Evolutionary conservation across 2,113 vertebrate genomes (phyloP).

Genomic region (Antigone vipio): DNA sequence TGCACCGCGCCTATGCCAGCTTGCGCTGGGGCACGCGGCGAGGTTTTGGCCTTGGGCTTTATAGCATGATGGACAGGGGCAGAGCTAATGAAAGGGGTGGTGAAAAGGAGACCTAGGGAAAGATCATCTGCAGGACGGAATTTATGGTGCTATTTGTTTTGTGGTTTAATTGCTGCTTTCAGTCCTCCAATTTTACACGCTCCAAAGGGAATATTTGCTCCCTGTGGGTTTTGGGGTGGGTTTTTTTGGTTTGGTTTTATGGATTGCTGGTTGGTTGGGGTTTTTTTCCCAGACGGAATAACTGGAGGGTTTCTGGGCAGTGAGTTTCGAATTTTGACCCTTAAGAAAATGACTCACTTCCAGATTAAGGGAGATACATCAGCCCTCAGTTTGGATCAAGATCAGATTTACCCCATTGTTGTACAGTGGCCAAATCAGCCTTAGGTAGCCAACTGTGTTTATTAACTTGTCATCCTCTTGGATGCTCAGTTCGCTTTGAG

Average conservation of each 20-base stretch:
- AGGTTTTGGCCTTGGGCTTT: not conserved
- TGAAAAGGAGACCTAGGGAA: constrained; percentile 8
- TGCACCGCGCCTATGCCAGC: not conserved
- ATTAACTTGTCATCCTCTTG: not conserved
- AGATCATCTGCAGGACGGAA: not conserved
- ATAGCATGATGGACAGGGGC: not conserved
- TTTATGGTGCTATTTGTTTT: not conserved
- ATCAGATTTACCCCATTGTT: not conserved
- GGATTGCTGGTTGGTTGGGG: not conserved
- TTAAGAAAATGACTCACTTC: not conserved
- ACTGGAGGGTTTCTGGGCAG: not conserved
- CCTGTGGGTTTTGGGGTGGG: no score
- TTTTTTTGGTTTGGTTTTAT: not conserved
- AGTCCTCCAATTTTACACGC: not conserved
- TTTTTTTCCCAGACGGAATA: not conserved
- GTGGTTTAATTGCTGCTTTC: not conserved
- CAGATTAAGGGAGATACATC: not conserved
- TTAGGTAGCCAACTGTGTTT: not conserved
- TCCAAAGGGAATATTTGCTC: not conserved
- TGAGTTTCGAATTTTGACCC: not conserved
- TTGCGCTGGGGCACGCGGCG: fast-evolving
- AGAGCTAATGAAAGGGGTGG: not conserved
- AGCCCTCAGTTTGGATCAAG: not conserved
- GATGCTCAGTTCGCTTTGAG: not conserved
- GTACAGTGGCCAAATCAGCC: not conserved